A percentile compares a stretch with the other conserved stretches of the same genome.
These are phyloP conservation scores for Takifugu flavidus DNA, from an alignment of 2,113 vertebrate genomes.

Conservation along the genomic window DNA sequence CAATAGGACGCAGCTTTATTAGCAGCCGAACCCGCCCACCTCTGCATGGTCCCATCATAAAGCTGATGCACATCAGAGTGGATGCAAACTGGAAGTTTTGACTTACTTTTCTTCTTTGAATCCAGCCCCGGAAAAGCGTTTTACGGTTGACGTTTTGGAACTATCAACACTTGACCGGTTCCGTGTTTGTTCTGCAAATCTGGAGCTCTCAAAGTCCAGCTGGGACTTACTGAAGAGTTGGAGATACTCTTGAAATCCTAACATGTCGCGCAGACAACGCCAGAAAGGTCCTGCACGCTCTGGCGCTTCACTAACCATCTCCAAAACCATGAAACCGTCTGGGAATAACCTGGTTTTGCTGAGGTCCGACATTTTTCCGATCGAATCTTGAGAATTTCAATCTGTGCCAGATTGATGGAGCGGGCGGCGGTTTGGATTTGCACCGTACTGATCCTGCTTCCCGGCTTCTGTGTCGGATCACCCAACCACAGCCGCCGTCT, in stretches of 20 bases:
- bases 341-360: conserved; percentile 52
- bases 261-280: too few species aligned
- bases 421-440: conserved; percentile 31
- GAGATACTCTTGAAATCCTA: too few species aligned
- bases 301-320: too few species aligned
- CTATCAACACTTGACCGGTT: background rate
- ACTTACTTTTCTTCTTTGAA: too few species aligned
- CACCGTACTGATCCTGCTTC: conserved; percentile 30
- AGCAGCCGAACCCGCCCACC: conserved; percentile 42
- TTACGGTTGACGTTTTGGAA: background rate
- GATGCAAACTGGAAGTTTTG: background rate
- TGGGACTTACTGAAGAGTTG: too few species aligned
- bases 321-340: conserved; percentile 17
- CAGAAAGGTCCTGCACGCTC: too few species aligned
- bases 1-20: conserved; percentile 78
- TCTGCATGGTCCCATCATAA: conserved; percentile 64
- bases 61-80: conserved; percentile 31
- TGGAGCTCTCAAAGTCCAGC: too few species aligned
- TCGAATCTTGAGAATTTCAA: conserved; percentile 56
- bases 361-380: conserved; percentile 56
- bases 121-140: too few species aligned
- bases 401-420: conserved; percentile 47
- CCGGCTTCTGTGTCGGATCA: conserved; percentile 61
- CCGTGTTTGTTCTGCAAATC: background rate
- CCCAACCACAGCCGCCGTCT: conserved; percentile 78